Evolutionary conservation across 2,797 vertebrate genomes (phyloP).

Genomic region (Gymnoscopelus braueri): DNA sequence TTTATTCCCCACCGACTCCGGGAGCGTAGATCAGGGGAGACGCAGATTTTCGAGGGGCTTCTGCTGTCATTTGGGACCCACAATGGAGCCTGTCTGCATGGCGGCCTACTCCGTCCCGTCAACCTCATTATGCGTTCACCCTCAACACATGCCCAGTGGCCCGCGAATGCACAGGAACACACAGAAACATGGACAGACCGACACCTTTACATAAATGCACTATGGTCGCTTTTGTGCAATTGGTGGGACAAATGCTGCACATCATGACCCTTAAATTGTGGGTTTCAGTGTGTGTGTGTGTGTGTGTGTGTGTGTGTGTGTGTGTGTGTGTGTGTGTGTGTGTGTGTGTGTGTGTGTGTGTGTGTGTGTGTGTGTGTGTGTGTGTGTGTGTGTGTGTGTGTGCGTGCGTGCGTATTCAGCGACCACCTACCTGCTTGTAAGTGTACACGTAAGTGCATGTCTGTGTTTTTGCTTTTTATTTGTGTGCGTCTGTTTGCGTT

Average conservation of each 20-base stretch:
- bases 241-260: conserved; percentile 68
- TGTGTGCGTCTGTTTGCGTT: neutral
- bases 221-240: conserved; percentile 59
- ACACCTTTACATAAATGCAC: conserved; percentile 56
- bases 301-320: conserved; percentile 5
- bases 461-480: neutral
- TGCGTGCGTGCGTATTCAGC: neutral
- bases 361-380: neutral
- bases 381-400: neutral
- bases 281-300: neutral
- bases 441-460: too few species aligned
- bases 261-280: conserved; percentile 70
- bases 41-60: conserved; percentile 86
- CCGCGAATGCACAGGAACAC: conserved; percentile 48
- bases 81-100: conserved; percentile 80
- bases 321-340: neutral
- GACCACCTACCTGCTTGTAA: neutral
- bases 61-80: conserved; percentile 74
- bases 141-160: conserved; percentile 71
- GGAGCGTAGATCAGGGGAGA: conserved; percentile 86
- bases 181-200: conserved; percentile 40
- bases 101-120: conserved; percentile 67
- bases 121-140: conserved; percentile 76
- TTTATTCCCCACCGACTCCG: conserved; percentile 88
- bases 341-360: neutral